A percentile compares a stretch with the other conserved stretches of the same genome.
Evolutionary conservation across 2,888 invertebrate genomes (phyloP).

Genomic region (Monoplex corrugatus): DNA sequence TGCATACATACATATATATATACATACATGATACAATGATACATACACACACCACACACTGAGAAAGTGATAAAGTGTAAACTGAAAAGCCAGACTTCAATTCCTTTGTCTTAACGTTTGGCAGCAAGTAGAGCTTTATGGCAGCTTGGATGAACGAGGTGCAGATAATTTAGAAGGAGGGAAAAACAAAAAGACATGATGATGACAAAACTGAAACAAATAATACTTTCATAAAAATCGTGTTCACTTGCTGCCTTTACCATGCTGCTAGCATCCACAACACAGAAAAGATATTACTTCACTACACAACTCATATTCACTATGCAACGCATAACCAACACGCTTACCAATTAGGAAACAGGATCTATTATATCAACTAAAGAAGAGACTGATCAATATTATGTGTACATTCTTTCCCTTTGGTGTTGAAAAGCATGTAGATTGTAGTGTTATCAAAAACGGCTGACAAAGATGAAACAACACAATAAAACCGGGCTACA

Average conservation of each 20-base stretch:
- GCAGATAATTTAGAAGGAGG: too few relatives aligned
- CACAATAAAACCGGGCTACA: too few relatives aligned
- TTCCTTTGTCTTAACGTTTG: slow-evolving; percentile 2
- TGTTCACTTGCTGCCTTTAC: slow-evolving; percentile 8
- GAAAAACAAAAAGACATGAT: not conserved
- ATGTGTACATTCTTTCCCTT: not conserved
- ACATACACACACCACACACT: too few relatives aligned
- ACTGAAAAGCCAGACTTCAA: too few relatives aligned
- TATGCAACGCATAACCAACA: not conserved
- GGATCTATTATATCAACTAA: not conserved
- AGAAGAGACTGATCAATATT: not conserved
- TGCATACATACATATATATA: too few relatives aligned
- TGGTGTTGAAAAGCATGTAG: too few relatives aligned
- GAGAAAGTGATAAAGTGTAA: too few relatives aligned
- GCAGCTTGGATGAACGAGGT: slow-evolving; percentile 15
- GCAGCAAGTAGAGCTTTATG: slow-evolving; percentile 25
- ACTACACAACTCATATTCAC: not conserved
- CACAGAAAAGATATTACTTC: not conserved
- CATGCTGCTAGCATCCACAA: slow-evolving; percentile 23
- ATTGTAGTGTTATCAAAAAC: too few relatives aligned
- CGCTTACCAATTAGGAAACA: too few relatives aligned
- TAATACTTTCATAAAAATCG: slow-evolving; percentile 13
- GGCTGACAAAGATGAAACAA: too few relatives aligned
- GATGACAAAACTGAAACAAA: not conserved
- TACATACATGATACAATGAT: too few relatives aligned